A percentile compares a stretch with the other conserved stretches of the same genome.
These are phyloP conservation scores for Melierax canorus DNA, from an alignment of 2,113 vertebrate genomes.

Conservation along the genomic window DNA sequence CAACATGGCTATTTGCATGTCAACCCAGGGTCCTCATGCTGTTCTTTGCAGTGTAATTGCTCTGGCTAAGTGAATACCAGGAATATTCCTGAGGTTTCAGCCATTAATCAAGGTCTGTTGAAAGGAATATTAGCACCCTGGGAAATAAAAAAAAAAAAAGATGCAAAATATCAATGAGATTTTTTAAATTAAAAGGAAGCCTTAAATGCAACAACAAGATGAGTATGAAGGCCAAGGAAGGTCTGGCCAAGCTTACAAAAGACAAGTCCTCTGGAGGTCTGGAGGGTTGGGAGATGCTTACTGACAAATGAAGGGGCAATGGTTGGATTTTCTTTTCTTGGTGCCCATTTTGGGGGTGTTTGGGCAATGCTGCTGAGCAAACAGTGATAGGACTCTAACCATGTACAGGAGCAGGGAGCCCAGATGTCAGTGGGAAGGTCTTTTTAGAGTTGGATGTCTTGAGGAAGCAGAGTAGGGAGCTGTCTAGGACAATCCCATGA, in stretches of 20 bases:
- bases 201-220: neutral
- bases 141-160: neutral
- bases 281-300: neutral
- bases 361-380: neutral
- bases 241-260: neutral
- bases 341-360: neutral
- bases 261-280: neutral
- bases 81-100: constrained; percentile 55
- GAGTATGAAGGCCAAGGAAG: neutral
- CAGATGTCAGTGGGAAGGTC: neutral
- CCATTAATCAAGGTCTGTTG: constrained; percentile 50
- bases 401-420: neutral
- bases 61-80: constrained; percentile 69
- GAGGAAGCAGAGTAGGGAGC: neutral
- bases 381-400: neutral
- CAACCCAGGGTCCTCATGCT: constrained; percentile 51
- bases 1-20: constrained; percentile 69
- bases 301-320: neutral
- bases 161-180: constrained; percentile 6
- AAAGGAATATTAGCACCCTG: constrained; percentile 54
- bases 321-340: neutral
- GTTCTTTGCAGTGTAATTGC: constrained; percentile 62
- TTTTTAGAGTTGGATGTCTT: neutral
- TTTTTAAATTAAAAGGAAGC: constrained; percentile 10
- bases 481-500: neutral